phyloP scores from a whole-genome alignment of 2,797 vertebrate genomes.

The Notolepis coatsorum region DNA sequence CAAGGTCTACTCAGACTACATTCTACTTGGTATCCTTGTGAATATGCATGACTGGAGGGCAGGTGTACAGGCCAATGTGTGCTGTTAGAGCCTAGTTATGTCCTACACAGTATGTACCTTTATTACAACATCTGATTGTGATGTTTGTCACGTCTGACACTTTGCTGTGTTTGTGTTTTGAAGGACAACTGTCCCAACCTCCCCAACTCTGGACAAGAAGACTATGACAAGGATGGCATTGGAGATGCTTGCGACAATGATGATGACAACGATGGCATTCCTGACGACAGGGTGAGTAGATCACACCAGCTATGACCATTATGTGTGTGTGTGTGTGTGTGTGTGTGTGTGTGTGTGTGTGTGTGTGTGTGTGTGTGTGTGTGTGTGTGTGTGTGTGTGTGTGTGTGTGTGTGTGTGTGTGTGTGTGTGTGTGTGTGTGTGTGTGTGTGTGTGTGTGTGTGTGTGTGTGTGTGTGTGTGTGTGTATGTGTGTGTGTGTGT shows the following conservation, averaged over 20 bases:
- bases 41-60: too few relatives aligned
- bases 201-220: conserved; percentile 98
- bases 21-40: too few relatives aligned
- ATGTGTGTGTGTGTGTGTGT: too few relatives aligned
- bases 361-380: too few relatives aligned
- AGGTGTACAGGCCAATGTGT: too few relatives aligned
- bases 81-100: neutral
- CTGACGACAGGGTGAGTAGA: conserved; percentile 90
- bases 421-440: neutral
- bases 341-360: neutral
- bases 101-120: neutral
- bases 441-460: neutral
- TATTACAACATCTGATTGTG: neutral
- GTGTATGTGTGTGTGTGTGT: neutral
- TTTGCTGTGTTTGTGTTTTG: conserved; percentile 28
- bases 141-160: neutral
- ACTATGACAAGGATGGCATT: conserved; percentile 95
- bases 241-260: conserved; percentile 96
- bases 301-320: conserved; percentile 1
- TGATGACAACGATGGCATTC: conserved; percentile 94
- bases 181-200: conserved; percentile 98
- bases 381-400: neutral
- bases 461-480: neutral
- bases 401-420: conserved; percentile 21
- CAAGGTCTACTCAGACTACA: too few relatives aligned